A percentile compares a stretch with the other conserved stretches of the same genome.
Evolutionary conservation across 2,888 invertebrate species (phyloP).

Genomic region (Julus scanicus): DNA sequence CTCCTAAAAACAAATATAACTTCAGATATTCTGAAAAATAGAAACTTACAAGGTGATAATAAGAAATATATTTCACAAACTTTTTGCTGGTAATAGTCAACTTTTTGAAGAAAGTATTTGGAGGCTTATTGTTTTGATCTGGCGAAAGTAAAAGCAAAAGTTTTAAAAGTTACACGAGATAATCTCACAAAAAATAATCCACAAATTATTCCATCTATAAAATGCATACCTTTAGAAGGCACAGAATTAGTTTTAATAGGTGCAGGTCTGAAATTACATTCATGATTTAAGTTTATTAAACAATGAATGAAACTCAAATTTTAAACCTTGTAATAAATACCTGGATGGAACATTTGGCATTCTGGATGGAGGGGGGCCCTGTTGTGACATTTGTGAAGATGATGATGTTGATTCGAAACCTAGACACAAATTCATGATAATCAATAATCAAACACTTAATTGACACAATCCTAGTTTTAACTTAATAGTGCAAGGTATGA

Average conservation of each 20-base stretch:
- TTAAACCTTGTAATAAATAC: background rate
- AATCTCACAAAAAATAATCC: too few species aligned
- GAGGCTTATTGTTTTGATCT: slow-evolving; percentile 26
- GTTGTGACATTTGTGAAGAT: slow-evolving; percentile 8
- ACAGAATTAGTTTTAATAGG: slow-evolving; percentile 16
- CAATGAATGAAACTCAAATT: background rate
- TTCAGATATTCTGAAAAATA: too few species aligned
- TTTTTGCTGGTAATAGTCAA: slow-evolving; percentile 3
- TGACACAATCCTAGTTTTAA: background rate
- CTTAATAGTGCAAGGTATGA: too few species aligned
- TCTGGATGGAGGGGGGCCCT: background rate
- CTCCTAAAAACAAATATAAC: background rate
- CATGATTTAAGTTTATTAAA: background rate
- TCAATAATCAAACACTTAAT: background rate
- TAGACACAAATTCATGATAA: background rate
- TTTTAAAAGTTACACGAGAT: background rate
- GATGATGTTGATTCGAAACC: background rate
- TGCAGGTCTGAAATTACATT: background rate
- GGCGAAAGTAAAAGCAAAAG: background rate
- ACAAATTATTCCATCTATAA: too few species aligned
- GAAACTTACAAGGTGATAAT: too few species aligned
- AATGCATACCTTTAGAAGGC: background rate
- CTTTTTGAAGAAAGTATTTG: slow-evolving; percentile 20
- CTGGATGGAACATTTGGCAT: slow-evolving; percentile 23
- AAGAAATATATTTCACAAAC: background rate